These are phyloP conservation scores for Emys orbicularis DNA, from an alignment of 2,797 vertebrate species.

Conservation along the genomic window DNA sequence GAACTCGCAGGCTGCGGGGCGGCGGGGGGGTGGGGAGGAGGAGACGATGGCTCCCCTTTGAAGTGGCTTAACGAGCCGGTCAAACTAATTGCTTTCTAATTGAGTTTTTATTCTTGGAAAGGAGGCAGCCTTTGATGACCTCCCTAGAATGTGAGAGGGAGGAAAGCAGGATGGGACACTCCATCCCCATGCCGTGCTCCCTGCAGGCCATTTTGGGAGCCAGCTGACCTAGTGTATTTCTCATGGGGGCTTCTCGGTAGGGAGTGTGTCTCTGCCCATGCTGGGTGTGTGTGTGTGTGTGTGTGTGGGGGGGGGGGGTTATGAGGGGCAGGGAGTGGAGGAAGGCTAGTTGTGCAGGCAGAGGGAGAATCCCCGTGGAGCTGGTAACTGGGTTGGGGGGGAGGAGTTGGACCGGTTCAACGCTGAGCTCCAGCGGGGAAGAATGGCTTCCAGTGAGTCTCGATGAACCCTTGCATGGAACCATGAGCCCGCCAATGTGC, in stretches of 20 bases:
- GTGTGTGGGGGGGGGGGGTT: background rate
- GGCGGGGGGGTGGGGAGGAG: background rate
- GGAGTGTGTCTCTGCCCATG: background rate
- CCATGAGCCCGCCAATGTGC: no score
- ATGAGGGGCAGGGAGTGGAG: background rate
- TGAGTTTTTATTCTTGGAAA: constrained; percentile 72
- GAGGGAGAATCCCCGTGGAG: background rate
- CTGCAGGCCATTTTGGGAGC: background rate
- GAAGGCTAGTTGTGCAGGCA: background rate
- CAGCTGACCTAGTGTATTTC: background rate
- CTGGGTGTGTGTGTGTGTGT: background rate
- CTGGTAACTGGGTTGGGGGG: no score
- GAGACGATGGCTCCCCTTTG: constrained; percentile 70
- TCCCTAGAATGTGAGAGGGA: constrained; percentile 23
- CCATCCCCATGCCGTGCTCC: background rate
- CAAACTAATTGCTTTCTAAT: constrained; percentile 79
- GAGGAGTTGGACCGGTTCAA: background rate
- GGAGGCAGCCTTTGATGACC: constrained; percentile 76
- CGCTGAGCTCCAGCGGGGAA: background rate
- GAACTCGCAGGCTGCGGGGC: constrained; percentile 36
- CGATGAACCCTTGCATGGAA: no score
- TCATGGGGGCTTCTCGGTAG: background rate
- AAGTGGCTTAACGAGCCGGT: constrained; percentile 75
- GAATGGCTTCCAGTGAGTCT: background rate
- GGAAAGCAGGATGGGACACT: background rate